Evolutionary conservation across 2,888 invertebrate genomes (phyloP).

Genomic region (Colostygia pectinataria): DNA sequence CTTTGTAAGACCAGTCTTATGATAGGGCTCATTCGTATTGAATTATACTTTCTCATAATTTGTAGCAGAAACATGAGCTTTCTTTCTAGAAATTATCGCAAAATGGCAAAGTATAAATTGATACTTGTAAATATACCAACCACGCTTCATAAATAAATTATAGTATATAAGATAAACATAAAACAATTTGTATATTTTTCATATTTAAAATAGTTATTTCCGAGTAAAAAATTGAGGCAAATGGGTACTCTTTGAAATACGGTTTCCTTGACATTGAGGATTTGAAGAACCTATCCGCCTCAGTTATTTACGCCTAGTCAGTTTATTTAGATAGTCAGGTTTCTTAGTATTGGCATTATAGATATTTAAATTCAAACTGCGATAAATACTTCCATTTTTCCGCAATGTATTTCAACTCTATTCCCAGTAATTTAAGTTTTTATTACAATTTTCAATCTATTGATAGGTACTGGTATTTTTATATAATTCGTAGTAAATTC

Average conservation of each 20-base stretch:
- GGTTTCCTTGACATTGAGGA: background rate
- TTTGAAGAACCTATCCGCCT: conserved; percentile 36
- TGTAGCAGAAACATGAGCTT: conserved; percentile 43
- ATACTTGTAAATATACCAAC: conserved; percentile 64
- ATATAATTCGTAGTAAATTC: conserved; percentile 34
- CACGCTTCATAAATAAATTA: conserved; percentile 49
- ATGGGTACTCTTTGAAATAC: conserved; percentile 14
- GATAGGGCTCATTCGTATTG: background rate
- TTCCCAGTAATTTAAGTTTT: background rate
- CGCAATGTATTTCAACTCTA: no score
- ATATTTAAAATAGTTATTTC: conserved; percentile 56
- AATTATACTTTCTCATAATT: conserved; percentile 24
- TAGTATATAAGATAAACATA: conserved; percentile 62
- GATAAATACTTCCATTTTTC: no score
- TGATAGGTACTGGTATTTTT: conserved; percentile 53
- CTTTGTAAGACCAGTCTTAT: conserved; percentile 1
- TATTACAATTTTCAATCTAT: conserved; percentile 15
- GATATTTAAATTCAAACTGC: conserved; percentile 42
- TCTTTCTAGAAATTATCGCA: conserved; percentile 29
- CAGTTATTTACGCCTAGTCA: conserved; percentile 76
- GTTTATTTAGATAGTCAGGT: conserved; percentile 63
- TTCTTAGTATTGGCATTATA: conserved; percentile 50
- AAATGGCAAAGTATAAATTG: conserved; percentile 30
- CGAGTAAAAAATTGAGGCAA: conserved; percentile 61
- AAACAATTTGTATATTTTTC: conserved; percentile 75